Conservation (phyloP, 2,113 vertebrate species). For the Zosterops hypoxanthus region DNA sequence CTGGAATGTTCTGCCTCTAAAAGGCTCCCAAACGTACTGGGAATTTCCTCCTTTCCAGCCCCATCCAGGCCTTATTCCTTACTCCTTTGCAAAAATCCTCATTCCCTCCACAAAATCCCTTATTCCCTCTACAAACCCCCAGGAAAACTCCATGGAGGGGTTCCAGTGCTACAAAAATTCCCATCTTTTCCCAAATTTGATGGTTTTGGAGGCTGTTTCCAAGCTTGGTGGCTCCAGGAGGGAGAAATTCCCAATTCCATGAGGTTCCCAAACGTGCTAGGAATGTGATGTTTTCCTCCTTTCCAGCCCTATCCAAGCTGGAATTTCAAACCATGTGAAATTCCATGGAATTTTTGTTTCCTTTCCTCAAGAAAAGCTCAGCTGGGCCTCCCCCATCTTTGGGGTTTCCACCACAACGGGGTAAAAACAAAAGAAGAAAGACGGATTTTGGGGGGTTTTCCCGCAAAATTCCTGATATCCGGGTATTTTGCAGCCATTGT, state of each 20-base stretch:
- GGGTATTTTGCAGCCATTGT: rapidly evolving
- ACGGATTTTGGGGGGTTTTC: rapidly evolving
- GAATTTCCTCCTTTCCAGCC: background rate
- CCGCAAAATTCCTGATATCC: background rate
- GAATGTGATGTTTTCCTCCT: rapidly evolving
- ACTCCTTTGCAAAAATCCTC: background rate
- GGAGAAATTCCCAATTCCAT: background rate
- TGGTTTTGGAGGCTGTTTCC: background rate
- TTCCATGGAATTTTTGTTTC: rapidly evolving
- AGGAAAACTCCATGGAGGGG: background rate
- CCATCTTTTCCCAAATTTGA: background rate
- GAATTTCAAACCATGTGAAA: rapidly evolving
- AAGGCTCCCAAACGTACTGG: background rate
- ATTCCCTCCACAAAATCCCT: no score
- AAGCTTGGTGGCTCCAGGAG: background rate
- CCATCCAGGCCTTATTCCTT: no score
- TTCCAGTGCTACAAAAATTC: rapidly evolving
- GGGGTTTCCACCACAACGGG: rapidly evolving
- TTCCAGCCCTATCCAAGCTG: rapidly evolving
- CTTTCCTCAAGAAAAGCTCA: rapidly evolving
- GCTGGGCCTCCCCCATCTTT: background rate
- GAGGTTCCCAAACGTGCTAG: rapidly evolving
- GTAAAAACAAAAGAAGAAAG: rapidly evolving
- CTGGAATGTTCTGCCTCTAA: background rate
- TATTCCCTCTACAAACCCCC: no score